A percentile compares a stretch with the other conserved stretches of the same genome.
These are phyloP conservation scores for Amblyjoppa proteus DNA, from an alignment of 2,888 invertebrate genomes.

Conservation along the genomic window DNA sequence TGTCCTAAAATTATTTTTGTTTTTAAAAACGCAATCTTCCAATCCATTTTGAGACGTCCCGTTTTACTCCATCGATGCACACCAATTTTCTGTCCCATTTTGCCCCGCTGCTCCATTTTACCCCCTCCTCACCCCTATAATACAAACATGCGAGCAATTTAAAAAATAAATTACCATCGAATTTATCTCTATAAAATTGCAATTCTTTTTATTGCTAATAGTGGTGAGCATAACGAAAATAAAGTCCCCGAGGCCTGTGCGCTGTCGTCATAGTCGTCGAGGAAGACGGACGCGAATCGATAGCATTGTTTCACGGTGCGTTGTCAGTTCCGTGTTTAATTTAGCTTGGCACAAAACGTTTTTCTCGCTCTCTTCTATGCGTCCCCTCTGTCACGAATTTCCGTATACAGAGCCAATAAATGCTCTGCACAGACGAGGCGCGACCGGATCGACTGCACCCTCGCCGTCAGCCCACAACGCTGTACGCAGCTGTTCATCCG, in stretches of 20 bases:
- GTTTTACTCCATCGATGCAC: no score
- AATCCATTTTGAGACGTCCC: no score
- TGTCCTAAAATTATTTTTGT: no score
- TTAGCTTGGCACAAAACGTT: constrained; percentile 52
- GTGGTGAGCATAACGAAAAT: constrained; percentile 30
- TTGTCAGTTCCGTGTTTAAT: constrained; percentile 56
- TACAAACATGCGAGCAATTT: no score
- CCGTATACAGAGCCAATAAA: constrained; percentile 49
- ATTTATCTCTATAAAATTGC: no score
- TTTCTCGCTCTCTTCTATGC: constrained; percentile 15
- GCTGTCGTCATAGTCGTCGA: constrained; percentile 22
- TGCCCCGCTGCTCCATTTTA: no score
- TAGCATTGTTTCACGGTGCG: constrained; percentile 59
- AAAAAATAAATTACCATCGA: no score
- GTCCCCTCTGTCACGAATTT: constrained; percentile 32
- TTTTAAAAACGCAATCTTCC: no score
- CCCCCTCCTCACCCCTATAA: no score
- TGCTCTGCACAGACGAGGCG: constrained; percentile 16
- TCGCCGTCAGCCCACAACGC: neutral
- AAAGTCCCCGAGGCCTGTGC: constrained; percentile 17
- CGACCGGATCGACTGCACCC: constrained; percentile 3
- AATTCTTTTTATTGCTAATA: no score
- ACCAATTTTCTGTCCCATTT: no score
- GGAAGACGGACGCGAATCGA: constrained; percentile 46
- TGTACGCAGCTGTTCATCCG: neutral